Conservation (phyloP, 30 jellyfish, hydroid and myxozoan species). For the Cassiopea andromeda region DNA sequence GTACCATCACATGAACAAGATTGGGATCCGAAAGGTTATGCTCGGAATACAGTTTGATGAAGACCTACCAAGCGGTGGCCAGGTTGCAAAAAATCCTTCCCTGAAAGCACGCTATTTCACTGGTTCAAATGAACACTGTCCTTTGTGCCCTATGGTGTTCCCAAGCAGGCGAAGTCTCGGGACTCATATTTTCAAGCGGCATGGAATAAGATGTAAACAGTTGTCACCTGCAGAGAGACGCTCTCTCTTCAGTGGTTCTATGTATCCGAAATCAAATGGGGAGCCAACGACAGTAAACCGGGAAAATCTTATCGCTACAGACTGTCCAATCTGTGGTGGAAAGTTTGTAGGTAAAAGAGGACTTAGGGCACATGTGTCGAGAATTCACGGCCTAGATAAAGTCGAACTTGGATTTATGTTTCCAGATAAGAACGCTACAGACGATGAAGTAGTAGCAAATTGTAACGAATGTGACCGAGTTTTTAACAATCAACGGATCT, state of each 20-base stretch:
- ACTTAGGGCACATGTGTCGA: conserved; percentile 70
- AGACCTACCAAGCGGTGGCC: background rate
- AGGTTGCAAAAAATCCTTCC: background rate
- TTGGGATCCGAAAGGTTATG: conserved; percentile 49
- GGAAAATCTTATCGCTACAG: conserved; percentile 63
- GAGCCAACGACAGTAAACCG: conserved; percentile 17
- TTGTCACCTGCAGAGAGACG: conserved; percentile 68
- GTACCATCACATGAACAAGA: conserved; percentile 74
- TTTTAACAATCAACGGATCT: conserved; percentile 65
- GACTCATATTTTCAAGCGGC: conserved; percentile 80
- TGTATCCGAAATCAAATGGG: conserved; percentile 2
- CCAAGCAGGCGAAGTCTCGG: conserved; percentile 76
- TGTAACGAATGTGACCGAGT: conserved; percentile 66
- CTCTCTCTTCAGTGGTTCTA: conserved; percentile 31
- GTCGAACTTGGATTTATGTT: conserved; percentile 69
- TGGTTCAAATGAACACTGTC: conserved; percentile 48
- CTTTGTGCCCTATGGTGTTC: conserved; percentile 53
- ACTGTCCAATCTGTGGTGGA: conserved; percentile 89
- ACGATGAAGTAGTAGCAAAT: conserved; percentile 32
- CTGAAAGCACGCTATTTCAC: conserved; percentile 12
- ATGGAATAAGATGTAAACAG: conserved; percentile 84
- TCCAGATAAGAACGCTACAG: conserved; percentile 58
- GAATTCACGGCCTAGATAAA: conserved; percentile 69
- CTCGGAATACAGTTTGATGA: conserved; percentile 33
- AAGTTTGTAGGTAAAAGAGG: conserved; percentile 75